Conservation (phyloP, 2,113 vertebrate genomes). For the Lepus americanus region DNA sequence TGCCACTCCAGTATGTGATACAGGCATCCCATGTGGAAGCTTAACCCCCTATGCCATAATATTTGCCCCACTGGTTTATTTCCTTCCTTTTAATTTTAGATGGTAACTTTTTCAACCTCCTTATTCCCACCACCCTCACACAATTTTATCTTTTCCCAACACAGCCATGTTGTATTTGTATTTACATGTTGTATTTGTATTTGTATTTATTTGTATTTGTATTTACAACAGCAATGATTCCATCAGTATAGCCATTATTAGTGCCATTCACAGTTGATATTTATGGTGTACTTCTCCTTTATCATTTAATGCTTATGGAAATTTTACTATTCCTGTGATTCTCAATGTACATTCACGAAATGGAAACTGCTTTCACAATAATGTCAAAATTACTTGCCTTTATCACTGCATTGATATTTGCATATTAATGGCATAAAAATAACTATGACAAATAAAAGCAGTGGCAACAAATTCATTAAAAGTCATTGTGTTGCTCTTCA, state of each 20-base stretch:
- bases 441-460: background rate
- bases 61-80: background rate
- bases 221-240: background rate
- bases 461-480: background rate
- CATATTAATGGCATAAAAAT: background rate
- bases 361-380: background rate
- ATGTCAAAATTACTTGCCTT: background rate
- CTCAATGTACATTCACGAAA: background rate
- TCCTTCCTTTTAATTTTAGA: background rate
- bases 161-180: conserved; percentile 10
- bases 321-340: background rate
- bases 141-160: background rate
- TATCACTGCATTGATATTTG: background rate
- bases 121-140: background rate
- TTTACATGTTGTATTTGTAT: background rate
- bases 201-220: background rate
- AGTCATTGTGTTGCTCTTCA: background rate
- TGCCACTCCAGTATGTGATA: too few relatives aligned
- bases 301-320: background rate
- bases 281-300: background rate
- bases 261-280: background rate
- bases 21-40: too few relatives aligned
- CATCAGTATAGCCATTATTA: background rate
- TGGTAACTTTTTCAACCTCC: background rate
- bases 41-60: too few relatives aligned